phyloP scores from a whole-genome alignment of 2,797 vertebrate genomes.

The Momotus momota region DNA sequence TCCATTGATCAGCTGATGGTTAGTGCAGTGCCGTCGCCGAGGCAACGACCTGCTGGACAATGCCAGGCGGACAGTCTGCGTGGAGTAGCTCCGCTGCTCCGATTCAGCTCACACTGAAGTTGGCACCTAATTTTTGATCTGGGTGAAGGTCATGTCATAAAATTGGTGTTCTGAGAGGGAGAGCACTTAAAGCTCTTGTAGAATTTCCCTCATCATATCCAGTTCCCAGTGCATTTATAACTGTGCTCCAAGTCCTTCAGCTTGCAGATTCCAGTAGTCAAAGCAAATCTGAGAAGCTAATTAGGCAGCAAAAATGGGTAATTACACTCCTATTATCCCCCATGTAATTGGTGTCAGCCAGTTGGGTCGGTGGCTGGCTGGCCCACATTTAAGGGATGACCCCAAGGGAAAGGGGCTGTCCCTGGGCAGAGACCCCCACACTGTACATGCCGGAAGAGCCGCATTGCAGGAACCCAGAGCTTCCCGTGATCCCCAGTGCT shows the following conservation, averaged over 20 bases:
- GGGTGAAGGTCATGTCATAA: neutral
- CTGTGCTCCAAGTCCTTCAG: neutral
- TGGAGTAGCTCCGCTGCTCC: neutral
- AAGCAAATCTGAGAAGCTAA: neutral
- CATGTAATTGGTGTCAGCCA: neutral
- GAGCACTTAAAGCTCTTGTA: neutral
- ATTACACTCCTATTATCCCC: neutral
- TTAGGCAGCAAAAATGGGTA: neutral
- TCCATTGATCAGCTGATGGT: neutral
- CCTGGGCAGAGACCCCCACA: neutral
- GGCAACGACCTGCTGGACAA: accelerated
- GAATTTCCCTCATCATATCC: neutral
- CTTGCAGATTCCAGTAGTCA: neutral
- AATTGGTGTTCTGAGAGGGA: neutral
- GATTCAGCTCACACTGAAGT: neutral
- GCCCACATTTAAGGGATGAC: neutral
- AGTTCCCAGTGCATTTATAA: neutral
- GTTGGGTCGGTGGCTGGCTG: neutral
- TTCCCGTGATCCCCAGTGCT: neutral
- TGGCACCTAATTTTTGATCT: neutral
- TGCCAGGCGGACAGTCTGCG: neutral
- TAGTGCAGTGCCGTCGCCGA: neutral
- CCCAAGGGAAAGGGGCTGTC: neutral
- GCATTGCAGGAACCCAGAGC: neutral
- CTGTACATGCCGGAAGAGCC: neutral